These are phyloP conservation scores for Ophiodon elongatus DNA, from an alignment of 2,113 vertebrate species.

Conservation along the genomic window DNA sequence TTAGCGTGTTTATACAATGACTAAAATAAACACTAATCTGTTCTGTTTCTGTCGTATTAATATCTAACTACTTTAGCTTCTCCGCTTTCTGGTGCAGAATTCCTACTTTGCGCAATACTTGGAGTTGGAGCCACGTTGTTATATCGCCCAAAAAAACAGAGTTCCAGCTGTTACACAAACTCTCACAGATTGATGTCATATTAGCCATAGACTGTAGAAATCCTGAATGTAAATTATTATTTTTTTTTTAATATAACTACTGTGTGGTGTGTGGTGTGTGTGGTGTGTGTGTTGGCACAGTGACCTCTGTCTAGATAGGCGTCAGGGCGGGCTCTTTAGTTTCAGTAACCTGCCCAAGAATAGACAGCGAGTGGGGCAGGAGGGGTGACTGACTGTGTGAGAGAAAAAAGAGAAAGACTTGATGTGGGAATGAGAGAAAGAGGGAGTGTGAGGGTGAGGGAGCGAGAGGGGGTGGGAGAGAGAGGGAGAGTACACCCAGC, in stretches of 20 bases:
- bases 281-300: constrained; percentile 22
- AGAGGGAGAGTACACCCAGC: constrained; percentile 50
- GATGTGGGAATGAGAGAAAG: constrained; percentile 68
- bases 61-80: neutral
- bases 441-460: constrained; percentile 36
- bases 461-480: neutral
- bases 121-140: constrained; percentile 32
- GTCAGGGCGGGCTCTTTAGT: constrained; percentile 81
- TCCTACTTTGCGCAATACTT: constrained; percentile 43
- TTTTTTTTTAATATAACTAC: too few relatives aligned
- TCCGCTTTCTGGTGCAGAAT: constrained; percentile 6
- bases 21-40: constrained; percentile 13
- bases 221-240: too few relatives aligned
- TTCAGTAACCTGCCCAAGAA: constrained; percentile 80
- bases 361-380: constrained; percentile 65
- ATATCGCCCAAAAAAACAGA: constrained; percentile 34
- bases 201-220: neutral
- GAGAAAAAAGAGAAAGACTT: constrained; percentile 46
- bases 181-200: neutral
- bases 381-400: constrained; percentile 37
- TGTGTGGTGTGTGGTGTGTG: constrained; percentile 14
- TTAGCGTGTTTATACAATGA: constrained; percentile 3
- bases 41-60: neutral
- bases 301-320: constrained; percentile 68
- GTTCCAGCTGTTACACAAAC: constrained; percentile 47